A percentile compares a stretch with the other conserved stretches of the same genome.
These are phyloP conservation scores for Phylloscopus trochilus DNA, from an alignment of 2,113 vertebrate genomes.

Conservation along the genomic window DNA sequence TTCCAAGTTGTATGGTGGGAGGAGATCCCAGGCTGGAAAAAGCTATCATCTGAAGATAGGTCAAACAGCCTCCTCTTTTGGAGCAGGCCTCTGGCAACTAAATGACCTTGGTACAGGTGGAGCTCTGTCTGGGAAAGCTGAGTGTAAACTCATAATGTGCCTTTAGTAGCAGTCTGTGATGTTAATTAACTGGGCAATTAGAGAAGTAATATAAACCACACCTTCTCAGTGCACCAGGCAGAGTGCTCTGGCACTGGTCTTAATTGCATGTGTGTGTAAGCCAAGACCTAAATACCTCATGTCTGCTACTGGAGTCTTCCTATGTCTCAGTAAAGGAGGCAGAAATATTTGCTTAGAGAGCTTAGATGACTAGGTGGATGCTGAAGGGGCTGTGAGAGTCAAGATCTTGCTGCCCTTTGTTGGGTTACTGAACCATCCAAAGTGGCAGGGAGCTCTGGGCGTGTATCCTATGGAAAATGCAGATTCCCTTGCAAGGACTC, in stretches of 20 bases:
- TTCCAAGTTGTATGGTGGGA: background rate
- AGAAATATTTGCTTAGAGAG: background rate
- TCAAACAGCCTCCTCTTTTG: background rate
- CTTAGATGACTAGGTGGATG: background rate
- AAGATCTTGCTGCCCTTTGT: background rate
- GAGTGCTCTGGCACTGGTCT: background rate
- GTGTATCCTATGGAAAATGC: fast-evolving
- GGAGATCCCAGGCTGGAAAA: background rate
- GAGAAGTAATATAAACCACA: background rate
- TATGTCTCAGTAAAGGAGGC: background rate
- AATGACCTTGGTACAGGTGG: background rate
- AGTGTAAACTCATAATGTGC: background rate
- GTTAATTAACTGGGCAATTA: background rate
- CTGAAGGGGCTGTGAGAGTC: background rate
- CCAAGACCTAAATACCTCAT: background rate
- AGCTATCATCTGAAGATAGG: background rate
- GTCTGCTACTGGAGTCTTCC: background rate
- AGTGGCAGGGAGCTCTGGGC: background rate
- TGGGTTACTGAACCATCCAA: background rate
- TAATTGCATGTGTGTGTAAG: no score
- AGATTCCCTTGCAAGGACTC: background rate
- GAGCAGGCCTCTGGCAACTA: background rate
- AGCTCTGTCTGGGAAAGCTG: background rate
- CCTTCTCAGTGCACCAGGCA: background rate
- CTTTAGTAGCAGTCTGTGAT: background rate